These are phyloP conservation scores for Microplitis mediator DNA, from an alignment of 1,140 invertebrate genomes.

Conservation along the genomic window DNA sequence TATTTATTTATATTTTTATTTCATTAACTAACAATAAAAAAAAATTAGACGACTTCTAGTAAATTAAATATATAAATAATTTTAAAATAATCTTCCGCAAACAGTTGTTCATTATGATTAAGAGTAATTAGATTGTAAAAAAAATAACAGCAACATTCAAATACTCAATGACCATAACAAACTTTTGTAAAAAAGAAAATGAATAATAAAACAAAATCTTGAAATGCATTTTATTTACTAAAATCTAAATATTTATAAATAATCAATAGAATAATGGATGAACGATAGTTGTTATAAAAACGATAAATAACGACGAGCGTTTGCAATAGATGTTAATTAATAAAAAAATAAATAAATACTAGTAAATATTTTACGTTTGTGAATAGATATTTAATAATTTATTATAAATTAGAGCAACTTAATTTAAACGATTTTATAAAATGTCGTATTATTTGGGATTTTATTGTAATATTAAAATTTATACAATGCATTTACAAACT, in stretches of 20 bases:
- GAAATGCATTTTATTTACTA: background rate
- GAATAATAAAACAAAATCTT: background rate
- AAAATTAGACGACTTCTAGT: too few relatives aligned
- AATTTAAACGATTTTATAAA: slow-evolving; percentile 44
- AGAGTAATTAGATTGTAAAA: too few relatives aligned
- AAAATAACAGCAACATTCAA: too few relatives aligned
- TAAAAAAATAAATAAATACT: slow-evolving; percentile 12
- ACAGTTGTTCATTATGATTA: too few relatives aligned
- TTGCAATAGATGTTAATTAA: background rate
- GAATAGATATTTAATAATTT: slow-evolving; percentile 63
- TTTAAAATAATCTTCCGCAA: too few relatives aligned
- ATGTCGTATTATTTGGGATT: slow-evolving; percentile 45
- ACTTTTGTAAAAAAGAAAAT: too few relatives aligned
- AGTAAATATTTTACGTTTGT: slow-evolving; percentile 54
- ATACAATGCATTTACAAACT: too few relatives aligned
- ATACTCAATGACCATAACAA: too few relatives aligned
- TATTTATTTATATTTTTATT: too few relatives aligned
- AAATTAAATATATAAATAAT: too few relatives aligned
- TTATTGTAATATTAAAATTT: slow-evolving; percentile 17
- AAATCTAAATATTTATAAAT: background rate
- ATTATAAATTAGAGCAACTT: slow-evolving; percentile 57
- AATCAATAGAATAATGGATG: background rate
- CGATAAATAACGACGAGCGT: slow-evolving; percentile 3
- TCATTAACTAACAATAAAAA: too few relatives aligned
- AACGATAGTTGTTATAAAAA: slow-evolving; percentile 5